phyloP scores from a whole-genome alignment of 2,797 vertebrate genomes.

The Petrocephalus schoutedeni region DNA sequence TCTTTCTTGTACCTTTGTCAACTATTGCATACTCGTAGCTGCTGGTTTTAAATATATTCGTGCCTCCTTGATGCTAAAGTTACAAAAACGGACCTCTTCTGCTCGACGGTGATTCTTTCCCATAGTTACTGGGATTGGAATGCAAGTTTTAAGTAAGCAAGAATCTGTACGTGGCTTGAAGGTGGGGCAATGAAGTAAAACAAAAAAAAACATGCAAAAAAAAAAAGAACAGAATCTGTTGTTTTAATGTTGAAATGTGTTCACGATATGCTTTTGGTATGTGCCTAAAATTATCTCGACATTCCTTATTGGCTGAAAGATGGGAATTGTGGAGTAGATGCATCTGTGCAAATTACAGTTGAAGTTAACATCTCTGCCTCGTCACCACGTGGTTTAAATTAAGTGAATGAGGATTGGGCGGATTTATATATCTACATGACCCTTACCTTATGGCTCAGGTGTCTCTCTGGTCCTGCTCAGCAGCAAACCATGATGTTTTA shows the following conservation, averaged over 20 bases:
- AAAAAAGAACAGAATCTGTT: background rate
- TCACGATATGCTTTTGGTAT: slow-evolving; percentile 44
- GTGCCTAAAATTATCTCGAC: slow-evolving; percentile 50
- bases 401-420: background rate
- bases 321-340: slow-evolving; percentile 31
- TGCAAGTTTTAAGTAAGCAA: background rate
- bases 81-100: background rate
- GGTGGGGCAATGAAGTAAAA: background rate
- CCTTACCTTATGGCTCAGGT: slow-evolving; percentile 8
- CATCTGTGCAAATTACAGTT: slow-evolving; percentile 17
- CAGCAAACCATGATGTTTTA: slow-evolving; percentile 29
- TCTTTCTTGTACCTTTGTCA: background rate
- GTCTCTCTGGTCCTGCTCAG: slow-evolving; percentile 12
- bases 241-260: slow-evolving; percentile 25
- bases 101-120: background rate
- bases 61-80: slow-evolving; percentile 16
- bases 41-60: slow-evolving; percentile 8
- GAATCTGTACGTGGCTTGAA: background rate
- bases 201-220: slow-evolving; percentile 5
- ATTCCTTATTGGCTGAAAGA: slow-evolving; percentile 42
- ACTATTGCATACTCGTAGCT: background rate
- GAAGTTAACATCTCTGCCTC: background rate
- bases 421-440: background rate
- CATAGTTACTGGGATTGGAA: background rate
- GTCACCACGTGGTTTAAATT: background rate